These are phyloP conservation scores for Ichneumoninae sp. DNA, from an alignment of 2,888 invertebrate genomes.

Conservation along the genomic window DNA sequence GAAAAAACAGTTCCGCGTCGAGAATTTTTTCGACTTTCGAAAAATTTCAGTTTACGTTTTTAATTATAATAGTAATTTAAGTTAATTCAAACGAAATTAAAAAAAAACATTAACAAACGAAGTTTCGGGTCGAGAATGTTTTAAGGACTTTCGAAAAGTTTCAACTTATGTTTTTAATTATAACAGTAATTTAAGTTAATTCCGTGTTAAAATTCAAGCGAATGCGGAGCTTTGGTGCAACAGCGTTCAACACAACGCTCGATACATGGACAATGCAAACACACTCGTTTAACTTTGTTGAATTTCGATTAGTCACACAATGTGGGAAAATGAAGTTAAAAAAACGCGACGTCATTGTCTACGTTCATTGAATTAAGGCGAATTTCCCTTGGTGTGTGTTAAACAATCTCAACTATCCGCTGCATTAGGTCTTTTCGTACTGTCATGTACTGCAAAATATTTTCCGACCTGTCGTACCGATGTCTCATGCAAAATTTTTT, in stretches of 20 bases:
- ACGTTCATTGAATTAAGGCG: slow-evolving; percentile 92
- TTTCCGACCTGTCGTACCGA: no score
- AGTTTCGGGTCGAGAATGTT: slow-evolving; percentile 12
- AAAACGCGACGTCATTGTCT: slow-evolving; percentile 72
- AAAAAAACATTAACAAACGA: neutral
- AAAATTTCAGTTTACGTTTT: slow-evolving; percentile 7
- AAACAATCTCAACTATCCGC: slow-evolving; percentile 98
- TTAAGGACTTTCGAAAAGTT: neutral
- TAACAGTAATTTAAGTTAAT: neutral
- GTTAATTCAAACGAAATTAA: slow-evolving; percentile 5
- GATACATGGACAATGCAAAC: slow-evolving; percentile 10
- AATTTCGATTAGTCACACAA: slow-evolving; percentile 25
- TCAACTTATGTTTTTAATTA: neutral
- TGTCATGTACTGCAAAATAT: slow-evolving; percentile 84
- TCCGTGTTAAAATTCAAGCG: slow-evolving; percentile 51
- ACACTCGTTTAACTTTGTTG: slow-evolving; percentile 22
- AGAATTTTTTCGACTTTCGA: slow-evolving; percentile 27
- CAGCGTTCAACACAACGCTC: slow-evolving; percentile 41
- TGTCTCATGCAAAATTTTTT: no score
- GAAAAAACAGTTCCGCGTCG: neutral
- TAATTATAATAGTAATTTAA: neutral
- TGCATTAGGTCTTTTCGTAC: slow-evolving; percentile 98
- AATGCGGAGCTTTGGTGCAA: slow-evolving; percentile 14
- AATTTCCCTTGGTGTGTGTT: slow-evolving; percentile 95
- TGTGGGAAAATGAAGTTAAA: slow-evolving; percentile 8